Evolutionary conservation across 2,113 vertebrate genomes (phyloP).

Genomic region (Cyanoramphus novaezelandiae): DNA sequence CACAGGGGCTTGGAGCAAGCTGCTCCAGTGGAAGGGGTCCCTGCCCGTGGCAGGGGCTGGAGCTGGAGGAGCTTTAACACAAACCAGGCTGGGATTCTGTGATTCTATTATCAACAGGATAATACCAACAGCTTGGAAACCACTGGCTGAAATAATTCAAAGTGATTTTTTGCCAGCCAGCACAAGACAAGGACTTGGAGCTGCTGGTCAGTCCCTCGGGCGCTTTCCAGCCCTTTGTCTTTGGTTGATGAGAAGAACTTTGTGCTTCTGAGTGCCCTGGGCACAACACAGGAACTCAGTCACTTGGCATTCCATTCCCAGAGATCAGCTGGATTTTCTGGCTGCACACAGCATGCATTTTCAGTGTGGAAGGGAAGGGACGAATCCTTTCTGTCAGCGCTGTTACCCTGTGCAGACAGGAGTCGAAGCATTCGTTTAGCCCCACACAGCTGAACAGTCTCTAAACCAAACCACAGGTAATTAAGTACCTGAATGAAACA

Average conservation of each 20-base stretch:
- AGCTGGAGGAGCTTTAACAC: accelerated
- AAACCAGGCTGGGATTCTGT: neutral
- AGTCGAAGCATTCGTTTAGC: accelerated
- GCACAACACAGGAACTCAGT: too few relatives aligned
- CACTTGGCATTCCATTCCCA: neutral
- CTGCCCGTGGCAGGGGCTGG: neutral
- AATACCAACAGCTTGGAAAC: neutral
- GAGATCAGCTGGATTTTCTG: neutral
- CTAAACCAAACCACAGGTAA: neutral
- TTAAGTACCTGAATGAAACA: neutral
- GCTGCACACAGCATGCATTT: neutral
- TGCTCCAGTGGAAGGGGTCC: neutral
- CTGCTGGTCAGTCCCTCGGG: neutral
- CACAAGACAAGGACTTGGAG: neutral
- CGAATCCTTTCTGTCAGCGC: neutral
- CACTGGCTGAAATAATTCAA: neutral
- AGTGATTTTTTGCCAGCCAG: neutral
- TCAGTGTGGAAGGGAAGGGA: too few relatives aligned
- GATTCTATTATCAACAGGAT: neutral
- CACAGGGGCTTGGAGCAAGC: neutral
- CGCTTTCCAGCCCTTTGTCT: neutral
- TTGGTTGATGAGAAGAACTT: neutral
- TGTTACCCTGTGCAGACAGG: neutral
- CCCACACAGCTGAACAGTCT: neutral
- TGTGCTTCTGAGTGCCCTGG: neutral